Base-by-base conservation (phyloP, 2,888 invertebrate genomes). In the Eupithecia vulgata region DNA sequence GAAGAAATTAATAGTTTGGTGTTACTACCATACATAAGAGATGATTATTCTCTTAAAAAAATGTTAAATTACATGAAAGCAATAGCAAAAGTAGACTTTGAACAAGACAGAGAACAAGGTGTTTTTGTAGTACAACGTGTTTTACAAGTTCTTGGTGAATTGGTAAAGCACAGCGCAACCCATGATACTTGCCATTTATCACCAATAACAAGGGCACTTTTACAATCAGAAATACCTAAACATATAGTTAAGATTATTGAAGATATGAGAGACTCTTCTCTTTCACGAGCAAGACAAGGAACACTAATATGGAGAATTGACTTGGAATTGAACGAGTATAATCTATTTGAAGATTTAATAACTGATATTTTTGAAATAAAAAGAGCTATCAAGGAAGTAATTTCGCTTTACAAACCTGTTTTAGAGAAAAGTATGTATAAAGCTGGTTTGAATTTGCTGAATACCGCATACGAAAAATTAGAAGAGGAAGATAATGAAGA, bases 41-140 rank as follows among this genome's bases (percentile, higher is more conserved):
- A 72, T 37, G 68, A 72, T 64, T 72, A 68, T 42, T 72, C 72
- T 13, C 42, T 72, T 5, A 68, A 69, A 59, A 68, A 72, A 69
- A 72, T 72, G 21, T 8, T 69, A 8, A 65, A 68, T 15, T 72
- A 72, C 34, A 45, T 72, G 15, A 40, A 68, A 30, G 34, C 40
- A 21, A 45, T 69, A 40, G 15, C 66, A 35, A 66, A 69, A n/a
- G n/a, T 69, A 40, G 59, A 68, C 57, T 65, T 72, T 34, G 52
- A 57, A 35, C n/a, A 59, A 34, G 65, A 68, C 59, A 72, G 25
- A 65, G 35, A 48, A 12, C 52, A 35, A 42, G 45, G 57, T 45
- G 13, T 66, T 21, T 34, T 72, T 59, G 34, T 66, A 66, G 35
- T 72, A 1, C 65, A 72, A 42, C 72, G 72, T 42, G 25, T 69